Evolutionary conservation across 30 jellyfish, hydroid and myxozoan species (phyloP).

Genomic region (Nemopilema nomurai): DNA sequence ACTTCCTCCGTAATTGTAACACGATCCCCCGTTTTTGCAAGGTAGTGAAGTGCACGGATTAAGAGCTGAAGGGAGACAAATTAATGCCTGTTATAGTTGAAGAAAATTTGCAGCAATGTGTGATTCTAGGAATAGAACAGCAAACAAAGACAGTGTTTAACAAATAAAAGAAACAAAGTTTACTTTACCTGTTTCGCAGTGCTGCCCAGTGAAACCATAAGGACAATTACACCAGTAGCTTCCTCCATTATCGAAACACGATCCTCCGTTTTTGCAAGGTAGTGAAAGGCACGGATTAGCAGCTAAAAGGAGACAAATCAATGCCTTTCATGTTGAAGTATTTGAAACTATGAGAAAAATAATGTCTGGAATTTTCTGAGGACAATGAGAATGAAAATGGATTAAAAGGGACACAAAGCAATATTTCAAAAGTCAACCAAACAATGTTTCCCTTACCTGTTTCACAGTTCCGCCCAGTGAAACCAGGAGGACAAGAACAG

Average conservation of each 20-base stretch:
- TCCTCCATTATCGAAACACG: background rate
- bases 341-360: background rate
- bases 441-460: slow-evolving; percentile 5
- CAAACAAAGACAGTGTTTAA: no score
- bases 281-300: background rate
- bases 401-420: no score
- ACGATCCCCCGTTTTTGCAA: slow-evolving; percentile 28
- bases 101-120: no score
- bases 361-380: background rate
- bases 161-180: no score
- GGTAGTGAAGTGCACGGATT: background rate
- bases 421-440: no score
- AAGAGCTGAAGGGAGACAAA: background rate
- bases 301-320: background rate
- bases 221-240: slow-evolving; percentile 18
- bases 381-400: no score
- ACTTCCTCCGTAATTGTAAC: background rate
- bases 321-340: no score
- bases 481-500: slow-evolving; percentile 25
- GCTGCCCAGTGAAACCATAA: slow-evolving; percentile 28
- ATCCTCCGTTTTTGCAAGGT: slow-evolving; percentile 32
- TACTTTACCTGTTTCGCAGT: slow-evolving; percentile 25
- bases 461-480: slow-evolving; percentile 32
- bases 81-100: no score
- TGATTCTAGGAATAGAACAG: no score